Evolutionary conservation across 2,888 invertebrate species (phyloP), one percentile per base, ranked within the genome.

Genomic region (Microplitis deprimator): DNA sequence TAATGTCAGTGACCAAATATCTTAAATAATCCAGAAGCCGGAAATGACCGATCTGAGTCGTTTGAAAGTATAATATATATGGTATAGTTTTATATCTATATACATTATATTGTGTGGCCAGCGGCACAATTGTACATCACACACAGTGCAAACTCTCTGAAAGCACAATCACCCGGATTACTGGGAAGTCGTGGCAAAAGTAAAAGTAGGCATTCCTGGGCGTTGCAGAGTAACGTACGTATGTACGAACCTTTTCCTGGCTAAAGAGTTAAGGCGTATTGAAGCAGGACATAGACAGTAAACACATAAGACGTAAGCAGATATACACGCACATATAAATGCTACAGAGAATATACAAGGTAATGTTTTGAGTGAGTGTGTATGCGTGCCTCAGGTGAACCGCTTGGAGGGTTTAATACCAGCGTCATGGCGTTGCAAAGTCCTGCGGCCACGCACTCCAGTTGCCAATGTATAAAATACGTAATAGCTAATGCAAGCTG

Each of bases 171-270:
- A 69, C 80, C 79, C 75, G 77, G 70, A 76, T 81, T 79, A 81
- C 82, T 81, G 75, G 81, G 80, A 76, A 80, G 78, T 78, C n/a
- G 29, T 64, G 81, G 83, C 81, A 81, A 84, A 84, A 84, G 85
- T 85, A 84, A 84, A 84, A 84, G 85, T 83, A 81, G 81, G 81
- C 81, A 84, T 85, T 84, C 84, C 82, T 81, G 79, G 80, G 79
- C 76, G 76, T 50, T 50, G 50, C 50, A 13, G 10, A 13, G 59
- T 61, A 68, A 74, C 59, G 39, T 68, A 67, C 59, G 60, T 59
- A 29, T 13, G 50, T 20, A 64, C 17, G 10, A 59, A 50, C 40
- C 40, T 29, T 67, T 67, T 60, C 59, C 50, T 40, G 39, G 40
- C 73, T 17, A n/a, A 50, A 50, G 10, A 50, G 50, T 50, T 50